phyloP scores from a whole-genome alignment of 2,888 invertebrate genomes.

The Diarsia rubi region DNA sequence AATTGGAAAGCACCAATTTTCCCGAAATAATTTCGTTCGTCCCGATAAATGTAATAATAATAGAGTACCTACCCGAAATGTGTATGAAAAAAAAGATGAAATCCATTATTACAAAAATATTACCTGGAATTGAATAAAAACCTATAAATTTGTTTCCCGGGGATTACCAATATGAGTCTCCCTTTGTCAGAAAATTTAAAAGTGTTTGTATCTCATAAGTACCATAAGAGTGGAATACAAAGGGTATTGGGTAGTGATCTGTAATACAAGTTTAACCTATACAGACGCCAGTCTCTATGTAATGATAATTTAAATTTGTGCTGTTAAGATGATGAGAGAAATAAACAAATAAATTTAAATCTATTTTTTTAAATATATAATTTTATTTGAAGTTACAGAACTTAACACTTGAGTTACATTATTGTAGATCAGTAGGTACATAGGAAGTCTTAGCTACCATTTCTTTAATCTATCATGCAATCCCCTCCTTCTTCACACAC shows the following conservation, averaged over 20 bases:
- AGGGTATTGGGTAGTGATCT: too few species aligned
- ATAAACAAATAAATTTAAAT: too few species aligned
- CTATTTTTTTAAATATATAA: too few species aligned
- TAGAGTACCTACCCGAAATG: not conserved
- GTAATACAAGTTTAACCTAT: too few species aligned
- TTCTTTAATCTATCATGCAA: not conserved
- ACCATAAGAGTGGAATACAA: not conserved
- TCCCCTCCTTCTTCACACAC: not conserved
- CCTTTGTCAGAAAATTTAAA: not conserved
- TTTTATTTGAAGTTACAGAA: not conserved
- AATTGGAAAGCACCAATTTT: slow-evolving; percentile 13
- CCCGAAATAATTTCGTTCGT: slow-evolving; percentile 17
- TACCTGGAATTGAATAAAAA: not conserved
- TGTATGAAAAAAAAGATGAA: not conserved
- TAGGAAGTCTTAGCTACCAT: not conserved
- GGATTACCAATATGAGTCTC: not conserved
- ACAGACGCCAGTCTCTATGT: too few species aligned
- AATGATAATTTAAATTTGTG: too few species aligned
- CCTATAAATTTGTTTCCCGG: not conserved
- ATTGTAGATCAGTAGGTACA: not conserved
- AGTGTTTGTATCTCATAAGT: not conserved
- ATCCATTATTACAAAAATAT: not conserved
- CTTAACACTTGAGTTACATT: not conserved
- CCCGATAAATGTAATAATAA: slow-evolving; percentile 15
- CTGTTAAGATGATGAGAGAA: too few species aligned